Conservation (phyloP, 2,888 invertebrate species). For the Matsumyia berberina region DNA sequence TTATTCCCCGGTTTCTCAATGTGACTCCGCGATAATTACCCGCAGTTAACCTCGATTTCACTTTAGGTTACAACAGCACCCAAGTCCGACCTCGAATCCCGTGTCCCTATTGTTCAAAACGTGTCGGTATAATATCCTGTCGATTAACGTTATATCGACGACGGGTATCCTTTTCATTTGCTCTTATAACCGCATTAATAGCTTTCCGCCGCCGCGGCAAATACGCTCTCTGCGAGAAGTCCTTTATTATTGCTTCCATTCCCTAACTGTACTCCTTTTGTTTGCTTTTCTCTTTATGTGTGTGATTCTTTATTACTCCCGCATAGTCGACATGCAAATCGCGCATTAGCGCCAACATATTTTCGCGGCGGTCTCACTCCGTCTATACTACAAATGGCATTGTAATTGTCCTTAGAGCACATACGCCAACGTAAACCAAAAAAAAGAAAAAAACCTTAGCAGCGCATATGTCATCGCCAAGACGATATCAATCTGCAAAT, state of each 20-base stretch:
- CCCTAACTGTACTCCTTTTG: slow-evolving; percentile 55
- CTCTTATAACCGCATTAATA: slow-evolving; percentile 76
- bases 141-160: slow-evolving; percentile 73
- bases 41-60: slow-evolving; percentile 62
- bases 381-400: slow-evolving; percentile 67
- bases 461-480: slow-evolving; percentile 75
- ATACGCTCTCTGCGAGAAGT: slow-evolving; percentile 49
- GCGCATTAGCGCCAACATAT: slow-evolving; percentile 77
- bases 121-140: slow-evolving; percentile 76
- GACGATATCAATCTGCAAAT: slow-evolving; percentile 74
- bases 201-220: slow-evolving; percentile 63
- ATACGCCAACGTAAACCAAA: slow-evolving; percentile 5
- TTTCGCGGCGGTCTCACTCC: slow-evolving; percentile 51
- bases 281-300: slow-evolving; percentile 63
- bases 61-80: slow-evolving; percentile 38
- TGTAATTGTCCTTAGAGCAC: slow-evolving; percentile 72
- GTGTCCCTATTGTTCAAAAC: slow-evolving; percentile 57
- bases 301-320: slow-evolving; percentile 67
- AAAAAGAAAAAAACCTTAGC: slow-evolving; percentile 55
- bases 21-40: slow-evolving; percentile 35
- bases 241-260: slow-evolving; percentile 51
- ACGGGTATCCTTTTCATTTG: slow-evolving; percentile 75
- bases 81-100: slow-evolving; percentile 5
- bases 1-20: slow-evolving; percentile 5
- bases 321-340: slow-evolving; percentile 76